These are phyloP conservation scores for Meiosimyza decipiens DNA, from an alignment of 2,888 invertebrate species.

Conservation along the genomic window DNA sequence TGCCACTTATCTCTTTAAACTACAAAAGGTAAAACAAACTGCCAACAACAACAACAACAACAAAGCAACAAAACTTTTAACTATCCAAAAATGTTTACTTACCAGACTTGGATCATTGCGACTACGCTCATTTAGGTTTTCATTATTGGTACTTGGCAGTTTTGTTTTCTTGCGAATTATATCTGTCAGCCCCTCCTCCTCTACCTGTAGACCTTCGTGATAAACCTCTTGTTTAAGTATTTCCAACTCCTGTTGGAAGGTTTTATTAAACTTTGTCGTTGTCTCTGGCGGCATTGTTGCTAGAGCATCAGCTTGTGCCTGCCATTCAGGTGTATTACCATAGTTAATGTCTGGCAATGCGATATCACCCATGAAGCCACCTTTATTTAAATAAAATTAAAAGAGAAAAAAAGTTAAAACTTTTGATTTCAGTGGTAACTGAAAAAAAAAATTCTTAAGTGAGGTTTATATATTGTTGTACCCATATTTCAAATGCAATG, in stretches of 20 bases:
- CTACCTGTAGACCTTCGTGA: conserved; percentile 83
- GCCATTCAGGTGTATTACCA: conserved; percentile 49
- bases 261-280: conserved; percentile 71
- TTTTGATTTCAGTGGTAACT: no score
- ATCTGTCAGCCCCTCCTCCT: conserved; percentile 85
- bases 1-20: no score
- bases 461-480: no score
- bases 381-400: conserved; percentile 68
- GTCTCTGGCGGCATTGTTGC: conserved; percentile 44
- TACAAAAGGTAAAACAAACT: no score
- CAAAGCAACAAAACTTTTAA: neutral
- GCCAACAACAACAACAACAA: neutral
- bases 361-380: conserved; percentile 85
- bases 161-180: conserved; percentile 78
- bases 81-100: conserved; percentile 40
- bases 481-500: no score
- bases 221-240: conserved; percentile 84
- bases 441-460: no score
- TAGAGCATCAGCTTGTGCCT: conserved; percentile 47
- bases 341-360: conserved; percentile 74
- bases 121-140: conserved; percentile 64
- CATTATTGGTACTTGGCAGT: conserved; percentile 70
- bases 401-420: no score
- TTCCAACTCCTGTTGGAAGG: conserved; percentile 81
- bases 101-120: conserved; percentile 56